Evolutionary conservation across 2,888 invertebrate species (phyloP).

Genomic region (Cordilura impudica): DNA sequence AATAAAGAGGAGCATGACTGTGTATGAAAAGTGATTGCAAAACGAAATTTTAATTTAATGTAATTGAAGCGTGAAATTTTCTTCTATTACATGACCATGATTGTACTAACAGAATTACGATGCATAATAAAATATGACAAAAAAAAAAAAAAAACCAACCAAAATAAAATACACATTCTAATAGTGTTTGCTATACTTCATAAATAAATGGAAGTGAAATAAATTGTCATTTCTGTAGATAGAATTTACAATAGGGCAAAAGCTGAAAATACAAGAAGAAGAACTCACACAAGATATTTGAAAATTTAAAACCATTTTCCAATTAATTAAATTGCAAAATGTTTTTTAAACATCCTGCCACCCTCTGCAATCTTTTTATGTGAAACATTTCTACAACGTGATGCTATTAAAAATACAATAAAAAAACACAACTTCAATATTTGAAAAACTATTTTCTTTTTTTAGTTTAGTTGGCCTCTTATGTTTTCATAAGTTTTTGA

Average conservation of each 20-base stretch:
- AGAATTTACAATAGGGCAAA: not conserved
- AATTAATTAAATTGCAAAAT: constrained; percentile 37
- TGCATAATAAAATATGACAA: not conserved
- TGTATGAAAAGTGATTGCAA: not conserved
- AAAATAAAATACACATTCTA: not conserved
- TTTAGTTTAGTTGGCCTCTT: not conserved
- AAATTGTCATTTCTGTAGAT: not conserved
- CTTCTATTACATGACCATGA: constrained; percentile 19
- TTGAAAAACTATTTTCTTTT: not conserved
- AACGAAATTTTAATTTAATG: constrained; percentile 38
- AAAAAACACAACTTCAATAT: constrained; percentile 6
- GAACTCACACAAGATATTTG: not conserved
- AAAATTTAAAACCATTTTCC: constrained; percentile 33
- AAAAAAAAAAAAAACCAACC: not conserved
- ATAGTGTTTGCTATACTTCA: not conserved
- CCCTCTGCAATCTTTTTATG: not conserved
- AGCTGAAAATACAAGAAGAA: not conserved
- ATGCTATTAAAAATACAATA: not conserved
- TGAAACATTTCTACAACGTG: not conserved
- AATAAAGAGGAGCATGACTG: not conserved
- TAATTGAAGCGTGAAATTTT: constrained; percentile 53
- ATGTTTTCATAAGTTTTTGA: not conserved
- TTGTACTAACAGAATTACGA: not conserved
- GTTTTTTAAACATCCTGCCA: not conserved
- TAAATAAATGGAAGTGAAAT: constrained; percentile 10